Evolutionary conservation across 2,797 vertebrate species (phyloP), one percentile per base, ranked within the genome.

Genomic region (Rhynchotus rufescens): DNA sequence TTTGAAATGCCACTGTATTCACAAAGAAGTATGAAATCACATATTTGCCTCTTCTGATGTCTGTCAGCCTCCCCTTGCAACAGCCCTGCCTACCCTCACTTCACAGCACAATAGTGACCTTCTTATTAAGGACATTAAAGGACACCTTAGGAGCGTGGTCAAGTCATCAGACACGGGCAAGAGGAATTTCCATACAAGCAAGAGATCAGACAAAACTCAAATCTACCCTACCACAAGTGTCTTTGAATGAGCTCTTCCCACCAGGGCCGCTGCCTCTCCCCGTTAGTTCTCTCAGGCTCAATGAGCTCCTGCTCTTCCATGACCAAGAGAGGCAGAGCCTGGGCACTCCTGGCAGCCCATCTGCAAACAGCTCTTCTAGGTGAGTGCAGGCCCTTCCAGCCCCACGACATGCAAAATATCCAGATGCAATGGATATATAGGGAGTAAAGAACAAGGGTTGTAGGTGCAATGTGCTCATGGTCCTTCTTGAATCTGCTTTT

Each of bases 21-120:
- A 56, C 81, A 73, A 83, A 85, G 82, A 83, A 30, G 67, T 74
- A 60, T 95, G 93, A 96, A 95, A 82, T 95, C 90, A 95, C 59
- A 3, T 66, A 69, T 83, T 92, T 83, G 62, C 80, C 32, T 75
- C 77, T 7, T 62, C 81, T 60, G 74, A 56, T 45, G 80, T 7
- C 38, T 93, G 79, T 87, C 87, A 89, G 13, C 45, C 54, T 72
- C 69, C 45, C 51, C 44, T 32, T 64, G 69, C 71, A 60, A 20
- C 15, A 38, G 60, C 89, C 93, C 86, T 94, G 86, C 16, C 54
- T 86, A 4, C 28, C 4, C 17, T 91, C 81, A 30, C 34, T 69
- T 80, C 72, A 83, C 73, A 78, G 79, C 8, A 5, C 0, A 0
- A 21, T 0, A 28, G 72, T 36, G 64, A 34, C 67, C 52, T 42